These are phyloP conservation scores for Cylindroiulus punctatus DNA, from an alignment of 2,888 invertebrate species.

Conservation along the genomic window DNA sequence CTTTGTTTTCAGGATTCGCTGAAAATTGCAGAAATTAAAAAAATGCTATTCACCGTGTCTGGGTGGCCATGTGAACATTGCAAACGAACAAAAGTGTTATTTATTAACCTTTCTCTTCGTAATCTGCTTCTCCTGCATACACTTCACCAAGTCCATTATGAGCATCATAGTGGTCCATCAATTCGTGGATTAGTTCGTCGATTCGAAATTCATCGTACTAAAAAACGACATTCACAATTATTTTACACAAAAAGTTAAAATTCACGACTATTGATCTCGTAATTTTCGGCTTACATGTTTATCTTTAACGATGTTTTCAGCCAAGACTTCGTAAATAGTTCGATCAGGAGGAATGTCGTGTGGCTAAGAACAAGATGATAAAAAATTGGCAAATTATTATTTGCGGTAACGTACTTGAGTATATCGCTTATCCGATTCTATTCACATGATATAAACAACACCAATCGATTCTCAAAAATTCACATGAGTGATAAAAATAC, in stretches of 20 bases:
- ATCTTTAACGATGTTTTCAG: slow-evolving; percentile 50
- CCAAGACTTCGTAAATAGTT: slow-evolving; percentile 48
- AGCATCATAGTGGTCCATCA: slow-evolving; percentile 29
- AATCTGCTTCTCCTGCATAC: slow-evolving; percentile 50
- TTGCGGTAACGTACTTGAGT: no score
- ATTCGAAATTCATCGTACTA: slow-evolving; percentile 52
- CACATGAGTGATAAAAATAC: no score
- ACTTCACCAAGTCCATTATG: slow-evolving; percentile 46
- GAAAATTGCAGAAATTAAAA: neutral
- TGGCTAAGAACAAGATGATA: neutral
- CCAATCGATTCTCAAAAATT: no score
- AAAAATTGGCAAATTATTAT: no score
- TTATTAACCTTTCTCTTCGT: slow-evolving; percentile 24
- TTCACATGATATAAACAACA: no score
- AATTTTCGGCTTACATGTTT: slow-evolving; percentile 11
- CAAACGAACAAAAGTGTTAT: neutral
- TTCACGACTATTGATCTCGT: neutral
- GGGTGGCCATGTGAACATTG: neutral
- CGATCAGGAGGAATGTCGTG: slow-evolving; percentile 49
- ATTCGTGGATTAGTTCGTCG: slow-evolving; percentile 50
- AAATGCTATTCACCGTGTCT: neutral
- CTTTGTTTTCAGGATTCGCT: neutral
- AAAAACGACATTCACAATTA: neutral
- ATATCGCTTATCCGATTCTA: no score
- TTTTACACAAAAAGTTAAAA: neutral